These are phyloP conservation scores for Callipepla californica DNA, from an alignment of 2,113 vertebrate genomes.

Conservation along the genomic window DNA sequence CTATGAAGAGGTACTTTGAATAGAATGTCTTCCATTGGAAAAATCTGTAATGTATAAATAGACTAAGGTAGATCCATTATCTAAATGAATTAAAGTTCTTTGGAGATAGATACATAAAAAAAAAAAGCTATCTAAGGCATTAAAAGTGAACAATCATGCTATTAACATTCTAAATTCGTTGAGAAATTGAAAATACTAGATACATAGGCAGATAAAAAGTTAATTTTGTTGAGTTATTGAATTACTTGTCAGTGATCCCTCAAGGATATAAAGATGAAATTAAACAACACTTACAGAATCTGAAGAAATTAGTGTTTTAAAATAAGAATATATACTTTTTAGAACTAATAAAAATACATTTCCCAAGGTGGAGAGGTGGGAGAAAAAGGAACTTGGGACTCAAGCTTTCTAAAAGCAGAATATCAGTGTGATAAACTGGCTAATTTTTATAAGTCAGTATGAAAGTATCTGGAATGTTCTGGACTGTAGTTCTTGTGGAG, in stretches of 20 bases:
- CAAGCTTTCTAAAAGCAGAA: not conserved
- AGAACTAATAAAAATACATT: not conserved
- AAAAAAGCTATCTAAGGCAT: not conserved
- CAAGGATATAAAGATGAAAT: not conserved
- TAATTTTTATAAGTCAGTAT: not conserved
- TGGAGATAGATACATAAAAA: not conserved
- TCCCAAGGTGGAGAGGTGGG: not conserved
- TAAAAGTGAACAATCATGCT: conserved; percentile 5
- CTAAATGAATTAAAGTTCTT: not conserved
- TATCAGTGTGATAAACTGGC: not conserved
- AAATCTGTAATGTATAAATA: not conserved
- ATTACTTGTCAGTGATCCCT: not conserved
- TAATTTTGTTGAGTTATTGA: not conserved
- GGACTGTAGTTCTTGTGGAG: accelerated
- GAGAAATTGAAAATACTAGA: not conserved
- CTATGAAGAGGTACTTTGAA: not conserved
- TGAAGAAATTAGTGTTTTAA: too few relatives aligned
- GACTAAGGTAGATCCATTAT: not conserved
- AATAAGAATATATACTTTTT: not conserved
- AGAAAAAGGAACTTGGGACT: not conserved
- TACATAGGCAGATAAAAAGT: not conserved
- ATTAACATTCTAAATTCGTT: not conserved
- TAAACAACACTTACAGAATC: not conserved
- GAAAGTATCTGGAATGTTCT: not conserved
- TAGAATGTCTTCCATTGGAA: not conserved